Evolutionary conservation across 2,113 vertebrate genomes (phyloP), one percentile per base, ranked within the genome.

Genomic region (Leucopternis melanops): DNA sequence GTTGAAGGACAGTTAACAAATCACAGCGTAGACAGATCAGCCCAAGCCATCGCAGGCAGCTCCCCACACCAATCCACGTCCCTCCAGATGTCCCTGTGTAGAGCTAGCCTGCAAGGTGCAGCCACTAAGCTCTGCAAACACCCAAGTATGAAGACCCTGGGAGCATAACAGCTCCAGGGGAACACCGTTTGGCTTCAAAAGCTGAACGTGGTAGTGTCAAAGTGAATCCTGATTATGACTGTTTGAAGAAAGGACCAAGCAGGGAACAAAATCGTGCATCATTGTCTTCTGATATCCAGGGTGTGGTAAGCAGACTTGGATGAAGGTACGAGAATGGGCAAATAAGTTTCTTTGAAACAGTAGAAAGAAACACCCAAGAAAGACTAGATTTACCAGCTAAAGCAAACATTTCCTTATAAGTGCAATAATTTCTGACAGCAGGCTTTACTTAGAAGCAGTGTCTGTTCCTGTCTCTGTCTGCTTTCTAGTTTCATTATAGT

Each of bases 401-500:
- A 69, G 55, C 62, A 86, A 82, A 42, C 7, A 13, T 71, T 59
- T 62, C 59, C 36, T 62, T 83, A 2, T 49, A 31, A 73, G 32
- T 38, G 17, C 32, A 50, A 19, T 62, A 25, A 29, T 50, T 55
- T 78, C 66, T 54, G 31, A 32, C 12, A 23, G 23, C 40, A 49
- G 16, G 36, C 12, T 54, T 78, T 42, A 61, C 54, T 62, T 54
- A 57, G 20, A 74, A 50, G 10, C 32, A 87, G 27, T 50, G 17
- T 82, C 34, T 69, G 40, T 59, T 20, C 32, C 34, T 3, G 3
- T 42, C 8, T 88, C 80, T 83, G 9, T 59, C n/a, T 2, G 0
- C 27, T 70, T 62, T 74, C 27, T 55, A n/a, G 45, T 69, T 96
- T 89, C 40, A 27, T 95, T 91, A 85, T 75, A 69, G 59, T 73